phyloP scores from a whole-genome alignment of 2,113 vertebrate species.

The Bufo bufo region DNA sequence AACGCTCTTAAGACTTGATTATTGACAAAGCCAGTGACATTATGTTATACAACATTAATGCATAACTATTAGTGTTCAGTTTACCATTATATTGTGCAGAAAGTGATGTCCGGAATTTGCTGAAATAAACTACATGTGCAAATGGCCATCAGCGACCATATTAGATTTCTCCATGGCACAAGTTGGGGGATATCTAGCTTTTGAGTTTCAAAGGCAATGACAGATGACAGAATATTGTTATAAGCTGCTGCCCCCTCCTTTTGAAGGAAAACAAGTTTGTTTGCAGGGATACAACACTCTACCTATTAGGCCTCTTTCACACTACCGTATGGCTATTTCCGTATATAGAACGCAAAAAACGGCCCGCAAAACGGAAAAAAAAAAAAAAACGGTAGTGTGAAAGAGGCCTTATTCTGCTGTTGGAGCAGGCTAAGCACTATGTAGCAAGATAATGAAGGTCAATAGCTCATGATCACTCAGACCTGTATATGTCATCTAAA shows the following conservation, averaged over 20 bases:
- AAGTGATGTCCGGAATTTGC: neutral
- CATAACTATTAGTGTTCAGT: too few relatives aligned
- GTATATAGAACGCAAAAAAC: too few relatives aligned
- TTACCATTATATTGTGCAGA: neutral
- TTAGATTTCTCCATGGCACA: neutral
- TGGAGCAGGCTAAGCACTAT: neutral
- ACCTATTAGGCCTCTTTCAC: too few relatives aligned
- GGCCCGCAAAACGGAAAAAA: too few relatives aligned
- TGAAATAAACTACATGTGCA: neutral
- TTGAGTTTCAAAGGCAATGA: neutral
- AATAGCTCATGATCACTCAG: constrained; percentile 6
- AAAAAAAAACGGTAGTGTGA: too few relatives aligned
- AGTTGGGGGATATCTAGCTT: neutral
- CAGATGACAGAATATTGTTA: neutral
- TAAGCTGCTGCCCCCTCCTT: neutral
- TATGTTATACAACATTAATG: too few relatives aligned
- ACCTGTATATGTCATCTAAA: neutral
- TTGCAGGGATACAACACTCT: neutral
- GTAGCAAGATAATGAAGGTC: constrained; percentile 1
- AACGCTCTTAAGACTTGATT: too few relatives aligned
- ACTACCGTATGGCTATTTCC: too few relatives aligned
- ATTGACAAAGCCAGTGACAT: too few relatives aligned
- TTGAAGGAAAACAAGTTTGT: neutral
- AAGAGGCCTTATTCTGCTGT: too few relatives aligned
- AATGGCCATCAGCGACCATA: neutral